phyloP scores from a whole-genome alignment of 2,797 vertebrate species.

The Odontamblyopus lacepedii region DNA sequence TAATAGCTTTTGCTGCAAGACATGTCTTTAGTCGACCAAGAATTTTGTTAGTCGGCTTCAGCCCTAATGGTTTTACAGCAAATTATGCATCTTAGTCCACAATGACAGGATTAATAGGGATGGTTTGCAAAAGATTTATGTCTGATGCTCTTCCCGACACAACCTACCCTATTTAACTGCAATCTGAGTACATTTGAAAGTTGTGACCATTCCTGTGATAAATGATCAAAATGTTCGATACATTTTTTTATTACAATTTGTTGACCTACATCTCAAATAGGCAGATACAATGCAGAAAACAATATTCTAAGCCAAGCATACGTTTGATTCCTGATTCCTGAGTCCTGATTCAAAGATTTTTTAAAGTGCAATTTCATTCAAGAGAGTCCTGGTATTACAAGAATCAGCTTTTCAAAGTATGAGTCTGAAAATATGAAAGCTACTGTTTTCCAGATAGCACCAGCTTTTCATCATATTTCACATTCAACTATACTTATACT shows the following conservation, averaged over 20 bases:
- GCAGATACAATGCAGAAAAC: neutral
- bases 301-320: constrained; percentile 15
- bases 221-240: neutral
- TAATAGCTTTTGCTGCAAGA: too few species aligned
- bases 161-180: too few species aligned
- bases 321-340: constrained; percentile 11
- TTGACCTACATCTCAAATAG: too few species aligned
- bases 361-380: constrained; percentile 53
- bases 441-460: constrained; percentile 36
- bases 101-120: neutral
- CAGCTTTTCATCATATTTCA: constrained; percentile 61
- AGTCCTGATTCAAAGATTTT: constrained; percentile 27
- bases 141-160: neutral
- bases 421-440: constrained; percentile 47
- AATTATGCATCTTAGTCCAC: neutral
- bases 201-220: neutral
- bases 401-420: constrained; percentile 49
- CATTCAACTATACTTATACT: constrained; percentile 42
- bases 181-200: neutral
- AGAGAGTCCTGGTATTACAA: constrained; percentile 51
- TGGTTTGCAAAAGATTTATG: neutral
- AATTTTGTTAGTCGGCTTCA: too few species aligned
- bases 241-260: too few species aligned
- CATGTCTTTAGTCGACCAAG: too few species aligned
- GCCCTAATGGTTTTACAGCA: too few species aligned